Evolutionary conservation across 2,888 invertebrate species (phyloP).

Genomic region (Carterocephalus palaemon): DNA sequence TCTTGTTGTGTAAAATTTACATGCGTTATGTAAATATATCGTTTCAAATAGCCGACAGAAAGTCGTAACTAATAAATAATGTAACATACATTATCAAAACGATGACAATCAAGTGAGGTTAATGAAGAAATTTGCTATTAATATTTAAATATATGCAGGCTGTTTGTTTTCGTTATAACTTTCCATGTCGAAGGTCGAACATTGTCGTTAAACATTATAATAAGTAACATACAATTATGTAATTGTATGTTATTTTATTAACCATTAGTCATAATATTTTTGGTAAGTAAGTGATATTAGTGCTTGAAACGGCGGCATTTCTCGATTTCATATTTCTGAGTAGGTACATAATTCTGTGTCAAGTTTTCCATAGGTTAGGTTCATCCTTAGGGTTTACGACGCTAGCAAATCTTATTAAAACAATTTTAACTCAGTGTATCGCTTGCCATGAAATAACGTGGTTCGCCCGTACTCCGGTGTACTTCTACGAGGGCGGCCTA

Average conservation of each 20-base stretch:
- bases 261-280: not conserved
- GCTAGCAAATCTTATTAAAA: too few relatives aligned
- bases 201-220: slow-evolving; percentile 6
- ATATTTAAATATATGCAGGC: slow-evolving; percentile 28
- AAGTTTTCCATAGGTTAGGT: too few relatives aligned
- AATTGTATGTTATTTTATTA: slow-evolving; percentile 11
- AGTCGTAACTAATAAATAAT: not conserved
- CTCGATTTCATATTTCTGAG: too few relatives aligned
- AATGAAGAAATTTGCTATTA: slow-evolving; percentile 14
- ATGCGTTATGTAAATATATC: not conserved
- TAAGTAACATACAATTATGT: slow-evolving; percentile 4
- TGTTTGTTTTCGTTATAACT: slow-evolving; percentile 24
- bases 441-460: too few relatives aligned
- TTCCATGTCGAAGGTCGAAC: slow-evolving; percentile 32
- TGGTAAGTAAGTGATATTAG: too few relatives aligned
- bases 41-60: too few relatives aligned
- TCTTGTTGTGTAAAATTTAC: too few relatives aligned
- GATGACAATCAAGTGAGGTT: slow-evolving; percentile 23
- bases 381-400: too few relatives aligned
- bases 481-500: slow-evolving; percentile 9
- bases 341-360: too few relatives aligned
- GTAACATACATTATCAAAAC: not conserved
- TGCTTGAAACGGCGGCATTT: too few relatives aligned
- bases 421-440: too few relatives aligned
- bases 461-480: too few relatives aligned